Conservation (phyloP, 2,888 invertebrate species). For the Copidosoma aretas region DNA sequence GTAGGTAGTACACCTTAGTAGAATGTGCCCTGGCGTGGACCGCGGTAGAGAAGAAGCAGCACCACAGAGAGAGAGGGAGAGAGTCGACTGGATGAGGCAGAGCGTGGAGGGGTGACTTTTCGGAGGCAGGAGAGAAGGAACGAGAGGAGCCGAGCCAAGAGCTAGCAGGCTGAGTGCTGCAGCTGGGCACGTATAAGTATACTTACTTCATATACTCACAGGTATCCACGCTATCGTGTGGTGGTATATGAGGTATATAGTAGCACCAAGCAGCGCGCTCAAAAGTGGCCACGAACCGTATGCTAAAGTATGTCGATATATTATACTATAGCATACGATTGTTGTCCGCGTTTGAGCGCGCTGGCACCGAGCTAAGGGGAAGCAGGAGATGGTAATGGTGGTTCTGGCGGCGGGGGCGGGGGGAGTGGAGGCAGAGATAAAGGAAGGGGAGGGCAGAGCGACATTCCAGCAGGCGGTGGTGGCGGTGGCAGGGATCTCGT, state of each 20-base stretch:
- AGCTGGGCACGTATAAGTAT: constrained; percentile 30
- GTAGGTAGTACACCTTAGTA: too few species aligned
- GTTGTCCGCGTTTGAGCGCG: too few species aligned
- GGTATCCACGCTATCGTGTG: too few species aligned
- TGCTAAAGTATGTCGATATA: too few species aligned
- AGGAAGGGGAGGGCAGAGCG: constrained; percentile 50
- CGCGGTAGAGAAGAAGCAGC: too few species aligned
- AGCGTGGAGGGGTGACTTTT: constrained; percentile 41
- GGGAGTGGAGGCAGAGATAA: constrained; percentile 28
- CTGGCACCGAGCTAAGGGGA: constrained; percentile 42
- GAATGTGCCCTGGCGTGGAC: too few species aligned
- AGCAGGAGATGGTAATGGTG: constrained; percentile 16
- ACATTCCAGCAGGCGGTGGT: constrained; percentile 63
- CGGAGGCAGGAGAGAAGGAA: constrained; percentile 42
- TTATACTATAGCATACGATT: too few species aligned
- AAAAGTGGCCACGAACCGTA: constrained; percentile 5
- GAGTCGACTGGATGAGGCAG: constrained; percentile 37
- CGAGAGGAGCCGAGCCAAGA: constrained; percentile 41
- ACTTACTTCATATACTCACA: too few species aligned
- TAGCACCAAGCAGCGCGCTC: too few species aligned
- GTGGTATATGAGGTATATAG: too few species aligned
- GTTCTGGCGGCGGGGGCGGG: constrained; percentile 11
- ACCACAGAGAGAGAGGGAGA: constrained; percentile 32
- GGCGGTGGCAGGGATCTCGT: constrained; percentile 58
- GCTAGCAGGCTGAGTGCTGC: constrained; percentile 31